Base-by-base conservation (phyloP, 1,140 invertebrate species). In the Phortica variegata region DNA sequence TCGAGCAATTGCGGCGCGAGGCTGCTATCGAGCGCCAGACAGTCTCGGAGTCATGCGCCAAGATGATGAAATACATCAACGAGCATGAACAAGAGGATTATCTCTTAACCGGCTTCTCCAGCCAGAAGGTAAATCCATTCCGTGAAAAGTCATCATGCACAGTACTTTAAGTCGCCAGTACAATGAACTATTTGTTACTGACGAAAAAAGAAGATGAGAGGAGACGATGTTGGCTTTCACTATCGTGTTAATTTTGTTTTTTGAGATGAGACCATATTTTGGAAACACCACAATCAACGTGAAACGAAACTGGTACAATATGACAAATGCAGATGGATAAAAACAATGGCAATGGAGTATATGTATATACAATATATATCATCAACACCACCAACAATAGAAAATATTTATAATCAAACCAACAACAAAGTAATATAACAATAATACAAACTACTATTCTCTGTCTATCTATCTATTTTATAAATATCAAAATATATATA, bases 101-200 rank as follows among this genome's bases (percentile, higher is more conserved):
- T 69, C 84, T 97, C n/a, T 83, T 97, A 46, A 88, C 94, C 63
- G 95, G 94, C 3, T 97, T 98, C 78, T 89, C 91, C 45, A 93
- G 90, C 51, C 94, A 97, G 75, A 95, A 95, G 77, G 91, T 95
- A 7, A 98, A 98, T 81, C 95, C 95, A 21, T 98, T 97, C 84
- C 86, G 94, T 65, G 95, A 98, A 79, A 97, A 97, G 79, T 94
- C 89, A 60, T 90, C 90, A 36, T 97, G 94, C 80, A 83, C 83
- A 47, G 80, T 95, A 65, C 82, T 95, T 55, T 95, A 87, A 85
- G 61, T 21, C 31, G 53, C 31, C 10, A n/a, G n/a, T n/a, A n/a
- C n/a, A n/a, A n/a, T n/a, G n/a, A n/a, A n/a, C n/a, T n/a, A n/a
- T n/a, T n/a, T n/a, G n/a, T n/a, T n/a, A n/a, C n/a, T n/a, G n/a